Evolutionary conservation across 1,140 invertebrate species (phyloP).

Genomic region (Drosophila bipectinata): DNA sequence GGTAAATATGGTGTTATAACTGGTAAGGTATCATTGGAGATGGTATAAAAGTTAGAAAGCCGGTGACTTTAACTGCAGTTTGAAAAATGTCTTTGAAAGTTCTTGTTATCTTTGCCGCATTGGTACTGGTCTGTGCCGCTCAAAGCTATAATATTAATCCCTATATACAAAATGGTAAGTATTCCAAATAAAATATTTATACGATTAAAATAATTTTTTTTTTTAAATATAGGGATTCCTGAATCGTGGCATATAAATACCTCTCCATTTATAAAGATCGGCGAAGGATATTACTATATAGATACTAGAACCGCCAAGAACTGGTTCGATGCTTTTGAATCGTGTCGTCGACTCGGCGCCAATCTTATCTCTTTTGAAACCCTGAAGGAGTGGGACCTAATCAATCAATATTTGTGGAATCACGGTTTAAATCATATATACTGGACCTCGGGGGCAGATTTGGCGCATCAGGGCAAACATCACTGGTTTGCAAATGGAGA

Average conservation of each 20-base stretch:
- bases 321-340: constrained; percentile 19
- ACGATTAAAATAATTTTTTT: too few relatives aligned
- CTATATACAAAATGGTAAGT: too few relatives aligned
- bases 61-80: too few relatives aligned
- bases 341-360: constrained; percentile 12
- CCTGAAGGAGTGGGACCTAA: neutral
- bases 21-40: too few relatives aligned
- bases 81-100: too few relatives aligned
- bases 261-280: neutral
- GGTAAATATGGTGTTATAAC: too few relatives aligned
- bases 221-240: neutral
- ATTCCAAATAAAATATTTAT: too few relatives aligned
- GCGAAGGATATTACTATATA: neutral
- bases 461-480: constrained; percentile 1
- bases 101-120: too few relatives aligned
- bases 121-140: too few relatives aligned
- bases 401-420: constrained; percentile 5
- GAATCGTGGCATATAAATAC: neutral
- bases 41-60: too few relatives aligned
- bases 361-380: constrained; percentile 21
- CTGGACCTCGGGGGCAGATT: constrained; percentile 33
- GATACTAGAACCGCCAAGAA: neutral
- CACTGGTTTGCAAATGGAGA: constrained; percentile 16
- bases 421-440: neutral
- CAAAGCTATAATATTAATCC: too few relatives aligned